A percentile compares a stretch with the other conserved stretches of the same genome.
phyloP scores from a whole-genome alignment of 2,888 invertebrate species.

The Girardia tigrina region DNA sequence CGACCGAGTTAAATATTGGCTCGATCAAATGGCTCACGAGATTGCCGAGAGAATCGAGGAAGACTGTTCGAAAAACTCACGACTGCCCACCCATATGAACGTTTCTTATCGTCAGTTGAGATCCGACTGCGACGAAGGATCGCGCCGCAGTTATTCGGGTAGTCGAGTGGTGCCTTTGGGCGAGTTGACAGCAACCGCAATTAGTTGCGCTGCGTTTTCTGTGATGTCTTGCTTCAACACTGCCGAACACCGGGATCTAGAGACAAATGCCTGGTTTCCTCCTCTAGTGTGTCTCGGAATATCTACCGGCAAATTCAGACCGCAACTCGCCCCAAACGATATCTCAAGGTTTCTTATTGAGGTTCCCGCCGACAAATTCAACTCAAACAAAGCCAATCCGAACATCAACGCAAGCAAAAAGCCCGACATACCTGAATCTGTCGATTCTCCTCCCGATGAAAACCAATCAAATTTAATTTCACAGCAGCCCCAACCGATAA shows the following conservation, averaged over 20 bases:
- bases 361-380: background rate
- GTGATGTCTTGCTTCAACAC: slow-evolving; percentile 57
- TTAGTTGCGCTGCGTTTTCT: slow-evolving; percentile 56
- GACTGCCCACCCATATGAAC: slow-evolving; percentile 66
- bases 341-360: background rate
- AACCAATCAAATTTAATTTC: background rate
- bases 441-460: background rate
- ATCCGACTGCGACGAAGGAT: background rate
- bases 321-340: background rate
- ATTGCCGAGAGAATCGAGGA: slow-evolving; percentile 67
- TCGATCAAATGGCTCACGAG: slow-evolving; percentile 66
- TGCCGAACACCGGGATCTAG: slow-evolving; percentile 38
- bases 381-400: background rate
- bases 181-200: background rate
- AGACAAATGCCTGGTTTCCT: background rate
- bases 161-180: background rate
- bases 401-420: background rate
- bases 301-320: background rate
- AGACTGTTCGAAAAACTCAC: slow-evolving; percentile 65
- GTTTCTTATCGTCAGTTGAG: slow-evolving; percentile 59
- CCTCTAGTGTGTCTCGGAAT: background rate
- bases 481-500: background rate
- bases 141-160: background rate
- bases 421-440: background rate
- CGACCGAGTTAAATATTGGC: slow-evolving; percentile 59